Percentiles rank a stretch among this genome's conserved stretches.
These are phyloP conservation scores for Melangyna quadrimaculata DNA, from an alignment of 2,888 invertebrate genomes.

Conservation along the genomic window DNA sequence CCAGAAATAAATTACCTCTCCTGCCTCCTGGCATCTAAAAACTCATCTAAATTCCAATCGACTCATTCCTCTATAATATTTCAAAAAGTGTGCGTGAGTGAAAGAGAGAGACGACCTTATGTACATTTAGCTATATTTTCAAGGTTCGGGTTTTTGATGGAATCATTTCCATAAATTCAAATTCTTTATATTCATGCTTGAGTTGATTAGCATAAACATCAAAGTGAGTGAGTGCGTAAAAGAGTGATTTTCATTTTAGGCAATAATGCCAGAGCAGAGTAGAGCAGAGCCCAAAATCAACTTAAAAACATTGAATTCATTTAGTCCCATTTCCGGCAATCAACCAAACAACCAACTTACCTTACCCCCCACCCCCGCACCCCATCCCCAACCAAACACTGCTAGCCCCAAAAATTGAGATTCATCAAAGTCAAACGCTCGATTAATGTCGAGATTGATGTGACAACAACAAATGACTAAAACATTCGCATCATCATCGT, in stretches of 20 bases:
- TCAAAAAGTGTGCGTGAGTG: neutral
- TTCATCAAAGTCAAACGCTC: slow-evolving; percentile 66
- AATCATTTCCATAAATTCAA: slow-evolving; percentile 60
- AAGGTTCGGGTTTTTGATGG: slow-evolving; percentile 33
- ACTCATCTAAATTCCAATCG: slow-evolving; percentile 60
- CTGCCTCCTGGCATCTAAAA: slow-evolving; percentile 37
- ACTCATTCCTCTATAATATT: slow-evolving; percentile 13
- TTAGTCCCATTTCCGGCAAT: slow-evolving; percentile 19
- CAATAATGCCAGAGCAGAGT: neutral
- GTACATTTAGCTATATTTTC: slow-evolving; percentile 1
- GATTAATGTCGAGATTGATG: slow-evolving; percentile 63
- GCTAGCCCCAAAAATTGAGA: neutral
- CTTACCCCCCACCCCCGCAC: neutral
- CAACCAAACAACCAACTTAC: neutral
- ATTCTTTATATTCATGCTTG: slow-evolving; percentile 40
- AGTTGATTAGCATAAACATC: slow-evolving; percentile 48
- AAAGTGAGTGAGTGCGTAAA: neutral
- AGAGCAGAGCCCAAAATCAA: neutral
- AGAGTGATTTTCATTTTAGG: neutral
- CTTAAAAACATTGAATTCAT: slow-evolving; percentile 39
- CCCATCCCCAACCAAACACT: neutral
- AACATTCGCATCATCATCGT: neutral
- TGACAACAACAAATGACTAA: slow-evolving; percentile 48
- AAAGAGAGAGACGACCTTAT: neutral
- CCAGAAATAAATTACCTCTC: slow-evolving; percentile 41